Evolutionary conservation across 2,797 vertebrate genomes (phyloP).

Genomic region (Phataginus tetradactyla): DNA sequence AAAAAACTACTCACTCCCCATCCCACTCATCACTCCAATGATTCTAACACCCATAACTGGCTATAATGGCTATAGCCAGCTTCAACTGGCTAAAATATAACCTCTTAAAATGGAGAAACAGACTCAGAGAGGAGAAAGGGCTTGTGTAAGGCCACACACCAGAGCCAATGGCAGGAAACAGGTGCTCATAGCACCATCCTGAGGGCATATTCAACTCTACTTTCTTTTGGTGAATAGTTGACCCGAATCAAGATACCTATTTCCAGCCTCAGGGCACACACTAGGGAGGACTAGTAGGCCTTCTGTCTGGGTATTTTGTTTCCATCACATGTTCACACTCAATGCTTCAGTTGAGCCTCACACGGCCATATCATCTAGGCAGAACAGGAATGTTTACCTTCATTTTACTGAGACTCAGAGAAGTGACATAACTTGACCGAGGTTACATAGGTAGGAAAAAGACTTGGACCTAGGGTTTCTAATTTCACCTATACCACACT

Average conservation of each 20-base stretch:
- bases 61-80: not conserved
- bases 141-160: not conserved
- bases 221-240: conserved; percentile 20
- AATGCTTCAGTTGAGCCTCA: not conserved
- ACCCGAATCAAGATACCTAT: not conserved
- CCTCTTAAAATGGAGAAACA: conserved; percentile 1
- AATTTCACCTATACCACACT: not conserved
- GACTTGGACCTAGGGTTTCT: not conserved
- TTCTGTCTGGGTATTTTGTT: not conserved
- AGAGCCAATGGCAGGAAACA: conserved; percentile 40
- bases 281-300: not conserved
- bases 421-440: not conserved
- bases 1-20: not conserved
- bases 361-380: not conserved
- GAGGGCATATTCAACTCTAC: not conserved
- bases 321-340: not conserved
- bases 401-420: not conserved
- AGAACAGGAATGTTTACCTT: not conserved
- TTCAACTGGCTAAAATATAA: not conserved
- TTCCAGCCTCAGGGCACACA: not conserved
- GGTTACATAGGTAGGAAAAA: not conserved
- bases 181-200: not conserved
- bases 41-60: not conserved
- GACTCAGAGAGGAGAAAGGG: not conserved
- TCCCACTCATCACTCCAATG: not conserved